Evolutionary conservation across 2,113 vertebrate species (phyloP).

Genomic region (Eupsittula cactorum): DNA sequence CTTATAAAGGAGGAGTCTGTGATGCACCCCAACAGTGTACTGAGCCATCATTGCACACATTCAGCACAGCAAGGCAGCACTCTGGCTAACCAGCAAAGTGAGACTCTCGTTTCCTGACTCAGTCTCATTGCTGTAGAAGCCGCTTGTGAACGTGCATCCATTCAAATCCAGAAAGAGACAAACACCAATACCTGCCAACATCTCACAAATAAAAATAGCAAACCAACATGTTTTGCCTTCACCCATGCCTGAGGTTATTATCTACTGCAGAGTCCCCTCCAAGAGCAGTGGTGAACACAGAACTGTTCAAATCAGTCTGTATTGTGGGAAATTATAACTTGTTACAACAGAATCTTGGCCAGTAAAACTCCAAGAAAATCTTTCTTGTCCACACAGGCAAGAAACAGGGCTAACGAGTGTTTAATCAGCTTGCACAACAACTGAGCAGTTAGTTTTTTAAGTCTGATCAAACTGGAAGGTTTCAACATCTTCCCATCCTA

Average conservation of each 20-base stretch:
- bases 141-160: neutral
- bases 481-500: neutral
- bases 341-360: neutral
- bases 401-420: neutral
- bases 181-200: neutral
- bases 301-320: neutral
- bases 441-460: neutral
- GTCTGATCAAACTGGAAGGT: neutral
- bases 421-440: neutral
- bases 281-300: neutral
- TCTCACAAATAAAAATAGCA: neutral
- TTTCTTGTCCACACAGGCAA: neutral
- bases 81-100: neutral
- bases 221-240: neutral
- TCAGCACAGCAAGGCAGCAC: rapidly evolving
- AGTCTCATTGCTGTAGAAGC: neutral
- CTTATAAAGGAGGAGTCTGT: neutral
- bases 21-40: neutral
- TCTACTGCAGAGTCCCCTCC: neutral
- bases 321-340: neutral
- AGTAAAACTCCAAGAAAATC: neutral
- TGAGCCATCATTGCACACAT: neutral
- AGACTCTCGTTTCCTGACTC: neutral
- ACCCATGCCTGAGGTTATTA: neutral
- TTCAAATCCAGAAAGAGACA: neutral